Base-by-base conservation (phyloP, 2,113 vertebrate genomes). In the Semicossyphus pulcher region DNA sequence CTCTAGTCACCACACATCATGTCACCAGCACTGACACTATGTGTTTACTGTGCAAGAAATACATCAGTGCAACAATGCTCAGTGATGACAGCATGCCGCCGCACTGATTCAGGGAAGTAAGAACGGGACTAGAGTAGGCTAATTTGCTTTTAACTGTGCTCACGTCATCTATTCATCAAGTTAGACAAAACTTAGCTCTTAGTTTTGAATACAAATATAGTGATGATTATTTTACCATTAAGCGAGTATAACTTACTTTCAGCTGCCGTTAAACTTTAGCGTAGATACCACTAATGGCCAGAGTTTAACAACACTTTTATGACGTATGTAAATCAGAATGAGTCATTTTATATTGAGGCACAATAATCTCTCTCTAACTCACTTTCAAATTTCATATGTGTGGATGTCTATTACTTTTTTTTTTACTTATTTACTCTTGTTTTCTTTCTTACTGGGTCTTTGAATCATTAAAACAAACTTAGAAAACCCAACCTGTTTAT, bases 1-100 rank as follows among this genome's bases (percentile, higher is more conserved):
- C 65, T 45, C 76, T 70, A 78, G 70, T 81, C 73, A 79, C 59
- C 77, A 39, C 66, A 76, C 82, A 88, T 83, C 85, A 90, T 82
- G 76, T 82, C 88, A 83, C 87, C 83, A 83, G 64, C 44, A 73
- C 71, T 81, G 81, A 71, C 23, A 48, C 68, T 42, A 70, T 78
- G 41, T n/a, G 41, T 44, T 44, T 44, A 44, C 68, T 71, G 66
- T 78, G 69, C 72, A n/a, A 31, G 31, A 58, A 57, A 64, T 56
- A 29, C 23, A 68, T 41, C 18, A 34, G 34, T 29, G 32, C 26
- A 23, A 58, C 26, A 28, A 21, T 7, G 47, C 25, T 32, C n/a
- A 31, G 23, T 15, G 25, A 37, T 52, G n/a, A 61, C 37, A 59
- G 11, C 5, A 62, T 21, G 31, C 4, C 34, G 37, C 15, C 31